Base-by-base conservation (phyloP, 2,113 vertebrate genomes). In the Hystrix cristata region DNA sequence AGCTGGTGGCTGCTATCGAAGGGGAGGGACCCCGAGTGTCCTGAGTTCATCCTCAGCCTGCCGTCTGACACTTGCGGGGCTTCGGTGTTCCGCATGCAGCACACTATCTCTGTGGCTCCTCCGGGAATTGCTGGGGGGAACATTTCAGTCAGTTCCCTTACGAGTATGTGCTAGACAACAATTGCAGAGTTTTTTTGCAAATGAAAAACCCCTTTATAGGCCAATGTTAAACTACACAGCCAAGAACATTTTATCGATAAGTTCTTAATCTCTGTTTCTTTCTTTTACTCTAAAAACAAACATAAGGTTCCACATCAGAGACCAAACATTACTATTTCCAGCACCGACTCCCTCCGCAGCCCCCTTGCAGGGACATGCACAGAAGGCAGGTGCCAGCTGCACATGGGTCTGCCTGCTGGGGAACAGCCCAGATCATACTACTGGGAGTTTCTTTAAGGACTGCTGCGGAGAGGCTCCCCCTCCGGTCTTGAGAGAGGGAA, bases 211-310 rank as follows among this genome's bases (percentile, higher is more conserved):
- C 23, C 29, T n/a, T 29, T 64, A 6, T 55, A 48, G 55, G 23
- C 34, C 51, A 48, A 3, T 57, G 74, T 65, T 69, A 96, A 95
- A 62, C 25, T 91, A 60, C 14, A 64, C 46, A 69, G 1, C 15
- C 15, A 72, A 74, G 76, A 96, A 93, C 9, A 67, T 67, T 87
- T 69, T 83, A 80, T 95, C 79, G 62, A 43, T 79, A 84, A 31
- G 5, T 76, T 76, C 84, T 94, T 43, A 72, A 79, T 81, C 64
- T 55, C 82, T 43, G 43, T 74, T 67, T 91, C 18, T 86, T 93
- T 67, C 51, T 83, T 60, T 89, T 89, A 51, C 60, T 13, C 38
- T 72, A 21, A 65, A 65, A 74, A 14, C 78, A 93, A 96, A 51
- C 43, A 10, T 7, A 3, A 16, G 19, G 0, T 72, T 94, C 90